A percentile compares a stretch with the other conserved stretches of the same genome.
phyloP scores from a whole-genome alignment of 1,140 invertebrate species.

The Diorhabda elongata region DNA sequence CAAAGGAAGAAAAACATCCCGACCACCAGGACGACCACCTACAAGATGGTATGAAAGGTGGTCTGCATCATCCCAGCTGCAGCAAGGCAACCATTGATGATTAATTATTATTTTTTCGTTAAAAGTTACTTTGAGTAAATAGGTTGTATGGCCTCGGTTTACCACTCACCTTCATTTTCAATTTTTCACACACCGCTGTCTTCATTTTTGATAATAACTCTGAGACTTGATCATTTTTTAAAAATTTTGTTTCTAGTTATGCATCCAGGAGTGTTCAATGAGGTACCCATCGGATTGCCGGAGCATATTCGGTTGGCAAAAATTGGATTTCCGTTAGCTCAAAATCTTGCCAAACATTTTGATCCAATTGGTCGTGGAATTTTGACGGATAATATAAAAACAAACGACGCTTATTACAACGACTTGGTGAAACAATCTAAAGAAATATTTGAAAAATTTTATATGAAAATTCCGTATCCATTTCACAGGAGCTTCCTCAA shows the following conservation, averaged over 20 bases:
- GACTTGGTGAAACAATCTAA: background rate
- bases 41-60: no score
- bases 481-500: constrained; percentile 5
- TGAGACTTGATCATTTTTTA: no score
- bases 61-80: no score
- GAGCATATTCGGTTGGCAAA: constrained; percentile 7
- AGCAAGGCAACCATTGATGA: no score
- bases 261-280: constrained; percentile 1
- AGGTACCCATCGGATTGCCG: background rate
- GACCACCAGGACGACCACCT: no score
- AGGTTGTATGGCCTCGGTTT: no score
- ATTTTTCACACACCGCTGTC: no score
- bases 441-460: background rate
- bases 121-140: no score
- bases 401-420: constrained; percentile 6
- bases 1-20: no score
- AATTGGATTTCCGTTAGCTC: constrained; percentile 2
- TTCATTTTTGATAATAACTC: no score
- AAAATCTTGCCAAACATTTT: constrained; percentile 8
- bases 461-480: background rate
- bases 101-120: no score
- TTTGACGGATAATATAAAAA: background rate
- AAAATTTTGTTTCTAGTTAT: background rate
- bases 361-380: constrained; percentile 2
- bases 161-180: no score